Base-by-base conservation (phyloP, 2,888 invertebrate genomes). In the Elysia crispata region DNA sequence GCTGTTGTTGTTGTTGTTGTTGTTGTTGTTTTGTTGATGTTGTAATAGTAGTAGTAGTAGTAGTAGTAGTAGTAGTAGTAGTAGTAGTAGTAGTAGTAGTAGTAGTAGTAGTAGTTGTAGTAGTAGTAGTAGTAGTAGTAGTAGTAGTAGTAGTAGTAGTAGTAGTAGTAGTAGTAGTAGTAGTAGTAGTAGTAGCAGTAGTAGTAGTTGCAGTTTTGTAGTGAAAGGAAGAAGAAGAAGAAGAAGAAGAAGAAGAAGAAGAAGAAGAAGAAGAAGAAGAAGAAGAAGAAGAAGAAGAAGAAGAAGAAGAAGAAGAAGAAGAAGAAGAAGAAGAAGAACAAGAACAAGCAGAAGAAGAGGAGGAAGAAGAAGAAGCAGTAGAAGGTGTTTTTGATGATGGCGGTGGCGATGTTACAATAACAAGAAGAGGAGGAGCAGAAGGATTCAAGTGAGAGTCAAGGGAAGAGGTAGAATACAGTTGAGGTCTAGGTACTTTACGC, bases 61-160 rank as follows among this genome's bases (percentile, higher is more conserved):
- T 64, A 64, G 64, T 64, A 64, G 64, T 23, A 64, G 64, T 64
- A 64, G 64, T 64, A 64, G 64, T 64, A 13, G 64, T 64, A 23
- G 64, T 64, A 64, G 64, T 64, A 64, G 64, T 64, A 64, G 64
- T 64, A 23, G 64, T 64, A 23, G 64, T 64, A 64, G 64, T 64
- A 64, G 64, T 64, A 64, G 64, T 20, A 64, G 64, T 64, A 64
- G 64, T 64, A 64, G 64, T 64, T 20, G 64, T 64, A 64, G 64
- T 64, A 64, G 64, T 64, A 23, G 64, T 64, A 23, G 64, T 64
- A 64, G 64, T 64, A 64, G 64, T 64, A 64, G 64, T 64, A 64
- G 64, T 64, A 64, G 64, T 23, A 64, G 64, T 23, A 64, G 64
- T 64, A 64, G 54, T 54, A 54, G 54, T 54, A 54, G 54, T 54